These are phyloP conservation scores for Forbesichthys papilliferus DNA, from an alignment of 2,113 vertebrate genomes.

Conservation along the genomic window DNA sequence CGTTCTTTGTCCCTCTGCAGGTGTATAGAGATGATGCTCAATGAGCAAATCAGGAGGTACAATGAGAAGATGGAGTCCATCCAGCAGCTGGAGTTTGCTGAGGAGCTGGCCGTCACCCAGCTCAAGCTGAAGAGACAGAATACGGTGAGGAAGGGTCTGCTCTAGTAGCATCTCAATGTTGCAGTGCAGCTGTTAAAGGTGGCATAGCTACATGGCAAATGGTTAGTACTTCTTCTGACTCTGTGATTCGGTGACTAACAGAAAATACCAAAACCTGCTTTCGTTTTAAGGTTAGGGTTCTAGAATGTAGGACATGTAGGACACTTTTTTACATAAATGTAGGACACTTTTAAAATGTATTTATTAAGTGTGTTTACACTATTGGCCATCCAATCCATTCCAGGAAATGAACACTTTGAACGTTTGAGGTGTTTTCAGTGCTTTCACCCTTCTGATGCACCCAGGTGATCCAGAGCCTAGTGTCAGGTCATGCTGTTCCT, in stretches of 20 bases:
- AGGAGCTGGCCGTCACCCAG: conserved; percentile 86
- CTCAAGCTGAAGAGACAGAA: conserved; percentile 88
- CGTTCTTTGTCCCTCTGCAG: conserved; percentile 57
- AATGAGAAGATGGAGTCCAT: conserved; percentile 96
- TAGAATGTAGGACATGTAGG: too few relatives aligned
- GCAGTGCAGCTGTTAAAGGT: not conserved
- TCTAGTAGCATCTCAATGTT: not conserved
- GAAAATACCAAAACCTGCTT: too few relatives aligned
- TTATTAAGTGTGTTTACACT: too few relatives aligned
- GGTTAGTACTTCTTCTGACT: too few relatives aligned
- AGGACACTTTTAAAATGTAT: too few relatives aligned
- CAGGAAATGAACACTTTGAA: too few relatives aligned
- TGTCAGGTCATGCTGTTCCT: conserved; percentile 25
- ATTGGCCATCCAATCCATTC: too few relatives aligned
- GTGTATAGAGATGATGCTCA: conserved; percentile 94
- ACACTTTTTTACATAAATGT: too few relatives aligned
- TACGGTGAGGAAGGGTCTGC: conserved; percentile 67
- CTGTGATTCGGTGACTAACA: too few relatives aligned
- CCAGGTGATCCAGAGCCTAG: not conserved
- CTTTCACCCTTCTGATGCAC: not conserved
- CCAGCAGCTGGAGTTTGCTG: conserved; percentile 89
- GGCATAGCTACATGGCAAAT: too few relatives aligned
- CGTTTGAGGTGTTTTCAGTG: too few relatives aligned
- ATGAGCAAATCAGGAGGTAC: conserved; percentile 92
- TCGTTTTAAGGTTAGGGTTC: too few relatives aligned